Evolutionary conservation across 2,888 invertebrate genomes (phyloP), one percentile per base, ranked within the genome.

Genomic region (Aleiodes testaceus): DNA sequence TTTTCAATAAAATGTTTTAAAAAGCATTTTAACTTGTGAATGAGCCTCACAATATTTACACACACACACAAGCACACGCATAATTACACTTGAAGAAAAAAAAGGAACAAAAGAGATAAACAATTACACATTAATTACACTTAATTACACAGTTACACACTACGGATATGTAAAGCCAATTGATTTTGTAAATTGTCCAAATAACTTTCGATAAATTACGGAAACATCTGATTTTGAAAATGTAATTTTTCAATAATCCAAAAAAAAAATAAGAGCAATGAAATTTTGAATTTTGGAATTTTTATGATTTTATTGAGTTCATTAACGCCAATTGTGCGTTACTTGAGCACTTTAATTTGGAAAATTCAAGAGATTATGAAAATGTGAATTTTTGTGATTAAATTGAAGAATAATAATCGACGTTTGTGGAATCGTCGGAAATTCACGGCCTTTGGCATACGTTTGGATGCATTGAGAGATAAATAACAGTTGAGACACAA

Each of bases 121-220:
- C 49, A 70, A 63, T 70, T 47, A 73, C 66, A 73, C 73, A 76
- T 80, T 59, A 7, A 59, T 68, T 76, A 84, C 81, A 82, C 78
- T 76, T 63, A 71, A 74, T 73, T 66, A 77, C 77, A 75, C 59
- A 42, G 50, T 77, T 78, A 85, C 84, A 85, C 81, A 82, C 85
- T 87, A 87, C 87, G 87, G 87, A 87, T 87, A 87, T 87, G 87
- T 87, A 87, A 87, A 87, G 87, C 85, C 86, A 87, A 87, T 87
- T 87, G 80, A 83, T 87, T 87, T 87, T 87, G 87, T 87, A 87
- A 87, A 87, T 87, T 86, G 79, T 73, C 79, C 74, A 79, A 82
- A 83, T 74, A 67, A 61, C 72, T 71, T 77, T 72, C 74, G 69
- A 74, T 64, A 63, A 18, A 70, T 55, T 66, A 70, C 66, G 69